These are phyloP conservation scores for Coreoperca whiteheadi DNA, from an alignment of 2,113 vertebrate genomes.

Conservation along the genomic window DNA sequence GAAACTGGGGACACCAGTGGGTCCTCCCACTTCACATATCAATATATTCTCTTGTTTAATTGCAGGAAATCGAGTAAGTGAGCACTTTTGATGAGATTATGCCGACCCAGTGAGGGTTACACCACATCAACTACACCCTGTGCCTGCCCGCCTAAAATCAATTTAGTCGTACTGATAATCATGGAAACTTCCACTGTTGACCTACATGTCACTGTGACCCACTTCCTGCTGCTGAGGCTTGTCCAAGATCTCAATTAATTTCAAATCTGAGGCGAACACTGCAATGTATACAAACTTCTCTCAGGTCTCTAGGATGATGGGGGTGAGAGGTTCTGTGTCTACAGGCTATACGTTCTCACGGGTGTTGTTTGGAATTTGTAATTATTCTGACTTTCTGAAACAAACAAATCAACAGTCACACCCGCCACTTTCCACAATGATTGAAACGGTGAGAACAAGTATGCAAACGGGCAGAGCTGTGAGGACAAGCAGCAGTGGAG, in stretches of 20 bases:
- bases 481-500: conserved; percentile 3
- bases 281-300: background rate
- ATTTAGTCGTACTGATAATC: conserved; percentile 38
- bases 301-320: background rate
- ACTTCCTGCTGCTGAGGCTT: conserved; percentile 1
- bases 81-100: background rate
- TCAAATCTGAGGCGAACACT: background rate
- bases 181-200: conserved; percentile 31
- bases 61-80: background rate
- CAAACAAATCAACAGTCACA: conserved; percentile 17
- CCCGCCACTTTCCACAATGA: background rate
- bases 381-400: background rate
- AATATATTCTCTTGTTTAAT: background rate
- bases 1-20: background rate
- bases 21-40: background rate
- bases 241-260: conserved; percentile 17
- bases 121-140: background rate
- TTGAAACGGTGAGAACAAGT: conserved; percentile 14
- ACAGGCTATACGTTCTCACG: background rate
- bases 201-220: conserved; percentile 55
- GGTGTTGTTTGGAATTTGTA: background rate
- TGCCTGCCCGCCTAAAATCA: conserved; percentile 24
- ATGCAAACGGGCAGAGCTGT: conserved; percentile 22
- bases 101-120: background rate
- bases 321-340: background rate